Conservation (phyloP, 1,140 invertebrate species). For the Drosophila sp. region DNA sequence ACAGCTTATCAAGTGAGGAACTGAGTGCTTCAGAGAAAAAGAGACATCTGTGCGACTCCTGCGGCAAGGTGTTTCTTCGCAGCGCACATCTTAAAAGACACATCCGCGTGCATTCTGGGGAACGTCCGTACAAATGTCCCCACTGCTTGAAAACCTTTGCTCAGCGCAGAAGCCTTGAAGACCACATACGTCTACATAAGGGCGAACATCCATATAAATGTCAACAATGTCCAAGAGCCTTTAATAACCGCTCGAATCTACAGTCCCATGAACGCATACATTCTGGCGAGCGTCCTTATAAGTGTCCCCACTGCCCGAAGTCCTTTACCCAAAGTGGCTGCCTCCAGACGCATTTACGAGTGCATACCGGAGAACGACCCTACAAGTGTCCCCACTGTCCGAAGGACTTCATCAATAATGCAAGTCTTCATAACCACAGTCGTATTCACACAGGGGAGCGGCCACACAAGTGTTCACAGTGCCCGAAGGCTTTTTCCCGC, state of each 20-base stretch:
- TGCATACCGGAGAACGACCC: constrained; percentile 98
- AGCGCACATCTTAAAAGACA: constrained; percentile 17
- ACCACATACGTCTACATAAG: constrained; percentile 98
- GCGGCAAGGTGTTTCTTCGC: constrained; percentile 10
- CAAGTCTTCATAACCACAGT: constrained; percentile 98
- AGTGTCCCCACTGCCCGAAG: constrained; percentile 98
- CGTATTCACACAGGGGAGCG: constrained; percentile 99
- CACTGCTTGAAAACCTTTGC: constrained; percentile 18
- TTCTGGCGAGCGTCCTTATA: constrained; percentile 98
- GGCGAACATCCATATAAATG: constrained; percentile 99
- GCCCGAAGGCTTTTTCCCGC: constrained; percentile 98
- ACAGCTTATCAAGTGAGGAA: not conserved
- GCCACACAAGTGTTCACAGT: constrained; percentile 98
- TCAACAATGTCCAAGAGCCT: constrained; percentile 98
- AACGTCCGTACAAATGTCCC: constrained; percentile 8
- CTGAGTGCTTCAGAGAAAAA: not conserved
- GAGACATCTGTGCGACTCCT: constrained; percentile 9
- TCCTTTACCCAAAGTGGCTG: constrained; percentile 99
- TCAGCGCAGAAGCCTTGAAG: constrained; percentile 84
- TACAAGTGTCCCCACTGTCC: constrained; percentile 98
- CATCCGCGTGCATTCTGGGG: constrained; percentile 18
- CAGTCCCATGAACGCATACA: constrained; percentile 99
- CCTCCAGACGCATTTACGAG: constrained; percentile 98
- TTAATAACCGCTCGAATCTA: constrained; percentile 99
- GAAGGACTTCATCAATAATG: constrained; percentile 97